Conservation (phyloP, 2,797 vertebrate species). For the Lithobates sylvaticus region DNA sequence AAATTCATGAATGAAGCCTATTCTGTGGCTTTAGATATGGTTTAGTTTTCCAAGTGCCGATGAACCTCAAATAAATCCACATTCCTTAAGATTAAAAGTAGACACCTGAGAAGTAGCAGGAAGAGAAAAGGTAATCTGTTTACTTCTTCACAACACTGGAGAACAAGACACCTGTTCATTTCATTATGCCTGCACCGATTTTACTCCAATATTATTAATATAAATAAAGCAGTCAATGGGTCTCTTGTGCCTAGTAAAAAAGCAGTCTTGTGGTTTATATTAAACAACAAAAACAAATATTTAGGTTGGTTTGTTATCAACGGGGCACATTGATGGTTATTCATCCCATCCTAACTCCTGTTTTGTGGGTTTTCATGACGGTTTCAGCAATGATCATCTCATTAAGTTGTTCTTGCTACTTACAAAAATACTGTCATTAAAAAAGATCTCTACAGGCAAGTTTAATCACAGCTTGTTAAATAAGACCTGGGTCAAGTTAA, state of each 20-base stretch:
- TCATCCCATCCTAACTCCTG: neutral
- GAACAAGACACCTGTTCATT: constrained; percentile 56
- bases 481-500: too few species aligned
- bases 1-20: constrained; percentile 20
- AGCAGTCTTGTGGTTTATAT: constrained; percentile 32
- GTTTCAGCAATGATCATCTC: neutral
- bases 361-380: neutral
- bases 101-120: constrained; percentile 27
- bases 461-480: too few species aligned
- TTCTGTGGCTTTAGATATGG: constrained; percentile 37
- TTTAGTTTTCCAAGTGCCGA: constrained; percentile 30
- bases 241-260: constrained; percentile 37
- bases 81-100: constrained; percentile 52
- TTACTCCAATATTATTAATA: constrained; percentile 53
- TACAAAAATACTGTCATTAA: too few species aligned
- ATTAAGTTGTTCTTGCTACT: neutral
- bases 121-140: constrained; percentile 52
- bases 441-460: too few species aligned
- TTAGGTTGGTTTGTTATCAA: constrained; percentile 50
- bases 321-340: constrained; percentile 28
- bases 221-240: constrained; percentile 51
- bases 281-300: constrained; percentile 56
- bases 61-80: constrained; percentile 37
- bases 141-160: constrained; percentile 18
- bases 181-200: constrained; percentile 35